Evolutionary conservation across 2,113 vertebrate species (phyloP).

Genomic region (Eleginops maclovinus): DNA sequence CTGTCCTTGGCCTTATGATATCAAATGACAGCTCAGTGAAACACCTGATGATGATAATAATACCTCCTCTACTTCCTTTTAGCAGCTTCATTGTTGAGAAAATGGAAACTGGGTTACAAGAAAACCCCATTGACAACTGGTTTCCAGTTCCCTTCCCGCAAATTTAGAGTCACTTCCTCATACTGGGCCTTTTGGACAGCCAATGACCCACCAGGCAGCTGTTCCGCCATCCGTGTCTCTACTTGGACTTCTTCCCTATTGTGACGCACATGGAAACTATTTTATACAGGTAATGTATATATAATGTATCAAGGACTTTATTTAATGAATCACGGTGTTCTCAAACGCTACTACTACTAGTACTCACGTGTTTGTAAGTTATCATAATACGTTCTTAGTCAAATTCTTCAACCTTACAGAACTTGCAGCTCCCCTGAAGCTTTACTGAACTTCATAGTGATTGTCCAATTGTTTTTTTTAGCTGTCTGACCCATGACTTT

Average conservation of each 20-base stretch:
- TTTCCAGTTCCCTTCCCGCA: constrained; percentile 67
- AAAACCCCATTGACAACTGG: constrained; percentile 71
- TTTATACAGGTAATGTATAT: not conserved
- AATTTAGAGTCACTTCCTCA: constrained; percentile 64
- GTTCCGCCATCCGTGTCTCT: constrained; percentile 18
- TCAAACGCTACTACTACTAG: too few relatives aligned
- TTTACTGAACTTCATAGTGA: too few relatives aligned
- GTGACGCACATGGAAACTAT: constrained; percentile 44
- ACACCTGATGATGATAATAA: constrained; percentile 19
- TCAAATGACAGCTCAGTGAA: not conserved
- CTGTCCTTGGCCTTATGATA: not conserved
- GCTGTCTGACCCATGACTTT: too few relatives aligned
- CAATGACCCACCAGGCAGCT: constrained; percentile 27
- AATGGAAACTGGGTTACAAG: constrained; percentile 59
- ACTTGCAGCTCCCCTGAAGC: too few relatives aligned
- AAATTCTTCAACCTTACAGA: not conserved
- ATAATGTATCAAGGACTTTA: not conserved
- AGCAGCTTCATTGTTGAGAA: constrained; percentile 44
- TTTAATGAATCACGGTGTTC: not conserved
- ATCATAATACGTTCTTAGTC: not conserved
- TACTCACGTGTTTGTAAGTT: not conserved
- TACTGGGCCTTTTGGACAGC: constrained; percentile 1
- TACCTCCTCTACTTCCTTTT: constrained; percentile 39
- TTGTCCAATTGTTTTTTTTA: too few relatives aligned
- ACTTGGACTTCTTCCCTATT: constrained; percentile 28